Evolutionary conservation across 1,140 invertebrate genomes (phyloP).

Genomic region (Rhizoglyphus robini): DNA sequence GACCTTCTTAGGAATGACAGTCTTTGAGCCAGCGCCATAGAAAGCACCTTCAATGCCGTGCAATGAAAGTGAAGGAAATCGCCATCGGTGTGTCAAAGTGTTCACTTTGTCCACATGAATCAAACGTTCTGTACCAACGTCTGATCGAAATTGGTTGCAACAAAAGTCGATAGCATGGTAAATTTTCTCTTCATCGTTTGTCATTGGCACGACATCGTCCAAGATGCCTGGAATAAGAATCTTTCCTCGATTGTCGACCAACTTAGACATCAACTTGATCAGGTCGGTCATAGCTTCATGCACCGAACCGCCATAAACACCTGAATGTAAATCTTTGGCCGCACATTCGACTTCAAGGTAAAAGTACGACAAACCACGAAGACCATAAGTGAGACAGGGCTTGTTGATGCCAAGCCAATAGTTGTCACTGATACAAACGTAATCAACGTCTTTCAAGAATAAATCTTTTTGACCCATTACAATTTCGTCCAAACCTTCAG

Average conservation of each 20-base stretch:
- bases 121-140: conserved; percentile 44
- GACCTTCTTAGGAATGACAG: conserved; percentile 87
- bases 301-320: conserved; percentile 71
- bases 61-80: conserved; percentile 72
- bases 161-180: conserved; percentile 86
- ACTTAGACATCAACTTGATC: conserved; percentile 61
- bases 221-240: conserved; percentile 66
- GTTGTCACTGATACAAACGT: conserved; percentile 95
- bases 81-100: conserved; percentile 79
- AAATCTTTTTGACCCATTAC: conserved; percentile 54
- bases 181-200: conserved; percentile 54
- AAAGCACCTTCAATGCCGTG: conserved; percentile 88
- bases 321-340: conserved; percentile 84
- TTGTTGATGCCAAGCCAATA: conserved; percentile 95
- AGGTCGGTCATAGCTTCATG: conserved; percentile 79
- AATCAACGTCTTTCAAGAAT: conserved; percentile 74
- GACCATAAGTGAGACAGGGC: conserved; percentile 91
- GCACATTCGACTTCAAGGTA: conserved; percentile 75
- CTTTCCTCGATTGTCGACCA: conserved; percentile 67
- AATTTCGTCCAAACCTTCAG: conserved; percentile 80
- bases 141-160: conserved; percentile 53
- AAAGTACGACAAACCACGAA: conserved; percentile 83
- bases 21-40: conserved; percentile 76
- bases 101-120: conserved; percentile 31
- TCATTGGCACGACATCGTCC: conserved; percentile 57